Evolutionary conservation across 2,888 invertebrate species (phyloP).

Genomic region (Chloroclysta siterata): DNA sequence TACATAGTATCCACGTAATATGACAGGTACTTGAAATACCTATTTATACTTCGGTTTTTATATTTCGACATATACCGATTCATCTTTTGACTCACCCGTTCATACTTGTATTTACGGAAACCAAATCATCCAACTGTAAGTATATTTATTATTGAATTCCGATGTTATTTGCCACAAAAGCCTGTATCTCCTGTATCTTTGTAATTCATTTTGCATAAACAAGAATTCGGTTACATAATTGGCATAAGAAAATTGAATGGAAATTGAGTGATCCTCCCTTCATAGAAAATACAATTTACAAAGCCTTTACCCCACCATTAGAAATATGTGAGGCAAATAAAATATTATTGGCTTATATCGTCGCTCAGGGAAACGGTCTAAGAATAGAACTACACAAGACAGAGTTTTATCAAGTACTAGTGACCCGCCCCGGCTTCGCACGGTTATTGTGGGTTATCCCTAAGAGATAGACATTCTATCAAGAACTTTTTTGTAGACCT

Average conservation of each 20-base stretch:
- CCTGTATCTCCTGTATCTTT: slow-evolving; percentile 11
- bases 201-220: slow-evolving; percentile 11
- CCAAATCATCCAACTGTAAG: too few species aligned
- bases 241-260: slow-evolving; percentile 33
- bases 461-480: too few species aligned
- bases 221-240: slow-evolving; percentile 23
- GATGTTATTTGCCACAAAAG: slow-evolving; percentile 6
- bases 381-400: slow-evolving; percentile 6
- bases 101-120: too few species aligned
- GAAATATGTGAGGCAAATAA: slow-evolving; percentile 48
- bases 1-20: too few species aligned
- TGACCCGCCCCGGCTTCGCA: too few species aligned
- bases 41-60: too few species aligned
- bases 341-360: slow-evolving; percentile 50
- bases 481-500: too few species aligned
- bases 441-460: too few species aligned
- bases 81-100: too few species aligned
- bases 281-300: slow-evolving; percentile 51
- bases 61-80: too few species aligned
- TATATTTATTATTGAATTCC: not conserved
- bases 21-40: too few species aligned
- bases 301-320: slow-evolving; percentile 47
- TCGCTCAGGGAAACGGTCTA: slow-evolving; percentile 30
- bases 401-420: too few species aligned
- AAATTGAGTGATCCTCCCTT: slow-evolving; percentile 36